Evolutionary conservation across 1,140 invertebrate species (phyloP), one percentile per base, ranked within the genome.

Genomic region (Patella vulgata): DNA sequence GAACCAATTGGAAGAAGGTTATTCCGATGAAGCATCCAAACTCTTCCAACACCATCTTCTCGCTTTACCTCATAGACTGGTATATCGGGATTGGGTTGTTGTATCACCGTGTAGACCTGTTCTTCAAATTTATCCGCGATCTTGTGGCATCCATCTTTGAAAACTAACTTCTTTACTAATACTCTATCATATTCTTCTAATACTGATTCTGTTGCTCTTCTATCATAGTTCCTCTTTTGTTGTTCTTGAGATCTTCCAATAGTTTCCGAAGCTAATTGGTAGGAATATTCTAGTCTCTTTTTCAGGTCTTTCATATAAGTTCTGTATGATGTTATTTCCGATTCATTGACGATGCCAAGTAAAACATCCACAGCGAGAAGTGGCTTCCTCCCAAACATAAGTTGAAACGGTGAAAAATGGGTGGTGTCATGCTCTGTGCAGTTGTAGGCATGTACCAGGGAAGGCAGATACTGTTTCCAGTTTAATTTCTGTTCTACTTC

Each of bases 321-420:
- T 5, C 33, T 36, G 33, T 36, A 14, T 8, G 6, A 8, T 36
- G 5, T 5, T 8, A 8, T 5, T 36, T 36, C 6, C 33, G 5
- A 5, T 14, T 36, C 6, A 36, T 36, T 36, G 5, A 36, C 14
- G 5, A 46, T 9, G 14, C 43, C 43, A 6, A 46, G 23, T n/a
- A 46, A 6, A n/a, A 46, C n/a, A 55, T 55, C 53, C n/a, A 55
- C 9, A 23, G 39, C n/a, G 17, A 55, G 27, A 14, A 11, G 6
- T 33, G 53, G 53, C 25, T 25, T 19, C 11, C 53, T 8, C 4
- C 53, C 53, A 55, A 58, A 58, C 55, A 58, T 58, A 12, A 58
- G 30, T 19, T 28, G 12, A 39, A 46, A 58, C 11, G 55, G 55
- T 12, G 55, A 58, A 46, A 21, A 31, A 4, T 27, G 21, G 25